Conservation (phyloP, 1,140 invertebrate species). For the Tetranychus cinnabarinus region DNA sequence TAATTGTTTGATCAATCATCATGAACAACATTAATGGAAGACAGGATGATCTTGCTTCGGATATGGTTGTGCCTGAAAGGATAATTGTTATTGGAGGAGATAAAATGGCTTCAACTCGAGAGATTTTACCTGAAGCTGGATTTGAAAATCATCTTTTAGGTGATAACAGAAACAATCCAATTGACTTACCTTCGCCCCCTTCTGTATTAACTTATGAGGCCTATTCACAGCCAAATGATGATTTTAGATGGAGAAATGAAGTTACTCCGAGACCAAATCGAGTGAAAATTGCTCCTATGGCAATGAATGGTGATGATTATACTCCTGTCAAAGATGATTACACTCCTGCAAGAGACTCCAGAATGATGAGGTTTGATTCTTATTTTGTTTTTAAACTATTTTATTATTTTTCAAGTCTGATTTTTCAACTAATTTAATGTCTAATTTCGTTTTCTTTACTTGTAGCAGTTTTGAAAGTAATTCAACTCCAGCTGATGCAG, state of each 20-base stretch:
- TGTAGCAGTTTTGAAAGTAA: no score
- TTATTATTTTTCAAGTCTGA: neutral
- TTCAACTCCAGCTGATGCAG: slow-evolving; percentile 3
- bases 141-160: slow-evolving; percentile 28
- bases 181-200: neutral
- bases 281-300: neutral
- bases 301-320: neutral
- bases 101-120: slow-evolving; percentile 30
- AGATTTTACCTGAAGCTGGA: slow-evolving; percentile 53
- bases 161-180: neutral
- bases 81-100: slow-evolving; percentile 47
- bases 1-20: neutral
- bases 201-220: neutral
- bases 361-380: neutral
- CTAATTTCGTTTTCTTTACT: neutral
- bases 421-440: neutral
- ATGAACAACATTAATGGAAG: neutral
- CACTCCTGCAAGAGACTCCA: neutral
- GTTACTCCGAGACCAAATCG: neutral
- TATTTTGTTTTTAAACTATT: neutral
- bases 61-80: slow-evolving; percentile 72
- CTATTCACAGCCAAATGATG: neutral
- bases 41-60: slow-evolving; percentile 13
- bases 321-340: neutral
- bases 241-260: slow-evolving; percentile 26